These are phyloP conservation scores for Etheostoma nigrum DNA, from an alignment of 2,797 vertebrate genomes.

Conservation along the genomic window DNA sequence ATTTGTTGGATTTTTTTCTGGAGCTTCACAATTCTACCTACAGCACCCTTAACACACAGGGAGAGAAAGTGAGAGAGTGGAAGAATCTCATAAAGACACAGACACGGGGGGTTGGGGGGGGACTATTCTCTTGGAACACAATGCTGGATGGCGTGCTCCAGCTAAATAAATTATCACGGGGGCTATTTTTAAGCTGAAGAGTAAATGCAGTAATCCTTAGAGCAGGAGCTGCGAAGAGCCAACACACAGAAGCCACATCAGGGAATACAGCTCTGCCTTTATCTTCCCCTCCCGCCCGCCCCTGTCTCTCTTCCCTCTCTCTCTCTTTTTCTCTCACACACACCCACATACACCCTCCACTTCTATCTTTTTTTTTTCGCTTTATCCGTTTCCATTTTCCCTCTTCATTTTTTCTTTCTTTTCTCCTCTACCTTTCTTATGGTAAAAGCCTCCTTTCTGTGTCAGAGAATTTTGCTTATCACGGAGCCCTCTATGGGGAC, in stretches of 20 bases:
- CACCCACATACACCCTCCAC: conserved; percentile 36
- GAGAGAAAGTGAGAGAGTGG: conserved; percentile 25
- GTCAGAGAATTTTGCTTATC: conserved; percentile 72
- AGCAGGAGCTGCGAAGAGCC: conserved; percentile 79
- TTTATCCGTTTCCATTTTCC: conserved; percentile 53
- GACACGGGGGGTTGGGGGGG: background rate
- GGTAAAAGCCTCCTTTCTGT: conserved; percentile 74
- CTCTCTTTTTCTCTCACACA: background rate
- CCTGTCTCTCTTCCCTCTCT: conserved; percentile 20
- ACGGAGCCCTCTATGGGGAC: conserved; percentile 62
- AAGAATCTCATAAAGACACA: conserved; percentile 42
- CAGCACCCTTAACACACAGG: conserved; percentile 10
- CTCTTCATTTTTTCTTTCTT: conserved; percentile 39
- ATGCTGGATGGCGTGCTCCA: conserved; percentile 74
- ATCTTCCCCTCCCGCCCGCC: conserved; percentile 51
- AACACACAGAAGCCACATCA: conserved; percentile 75
- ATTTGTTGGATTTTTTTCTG: too few species aligned
- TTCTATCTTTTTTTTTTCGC: conserved; percentile 56
- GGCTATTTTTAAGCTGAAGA: conserved; percentile 88
- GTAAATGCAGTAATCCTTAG: conserved; percentile 86
- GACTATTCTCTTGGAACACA: conserved; percentile 76
- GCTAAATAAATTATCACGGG: conserved; percentile 87
- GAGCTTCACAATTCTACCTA: too few species aligned
- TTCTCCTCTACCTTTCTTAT: conserved; percentile 69
- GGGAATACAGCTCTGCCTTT: conserved; percentile 76